These are phyloP conservation scores for Apeltes quadracus DNA, from an alignment of 2,113 vertebrate genomes.

Conservation along the genomic window DNA sequence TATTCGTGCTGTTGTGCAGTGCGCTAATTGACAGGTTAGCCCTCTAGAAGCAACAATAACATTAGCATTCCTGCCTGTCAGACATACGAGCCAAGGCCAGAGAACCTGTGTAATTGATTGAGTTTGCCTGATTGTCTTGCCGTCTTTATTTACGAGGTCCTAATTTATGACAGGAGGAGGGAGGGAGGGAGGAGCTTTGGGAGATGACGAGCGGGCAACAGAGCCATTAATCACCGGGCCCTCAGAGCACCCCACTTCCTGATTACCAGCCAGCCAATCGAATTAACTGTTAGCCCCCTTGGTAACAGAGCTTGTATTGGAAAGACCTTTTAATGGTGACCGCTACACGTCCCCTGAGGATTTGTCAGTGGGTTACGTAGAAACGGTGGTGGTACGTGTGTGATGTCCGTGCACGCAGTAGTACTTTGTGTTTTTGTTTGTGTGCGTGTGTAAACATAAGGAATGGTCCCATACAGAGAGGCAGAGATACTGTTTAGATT, in stretches of 20 bases:
- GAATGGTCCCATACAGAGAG: not conserved
- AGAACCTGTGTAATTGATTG: slow-evolving; percentile 89
- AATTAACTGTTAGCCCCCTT: slow-evolving; percentile 93
- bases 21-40: slow-evolving; percentile 81
- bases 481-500: not conserved
- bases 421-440: not conserved
- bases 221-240: slow-evolving; percentile 92
- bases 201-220: slow-evolving; percentile 84
- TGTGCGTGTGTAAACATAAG: slow-evolving; percentile 77
- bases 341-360: slow-evolving; percentile 88
- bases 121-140: slow-evolving; percentile 94
- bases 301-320: slow-evolving; percentile 91
- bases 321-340: slow-evolving; percentile 98
- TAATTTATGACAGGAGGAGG: slow-evolving; percentile 95
- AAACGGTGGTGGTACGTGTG: slow-evolving; percentile 84
- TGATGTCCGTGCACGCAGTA: slow-evolving; percentile 50
- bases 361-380: slow-evolving; percentile 58
- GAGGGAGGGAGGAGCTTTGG: slow-evolving; percentile 87
- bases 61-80: slow-evolving; percentile 83
- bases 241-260: slow-evolving; percentile 84
- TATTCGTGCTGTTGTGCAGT: slow-evolving; percentile 74
- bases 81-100: slow-evolving; percentile 82
- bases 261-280: slow-evolving; percentile 97
- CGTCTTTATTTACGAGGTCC: slow-evolving; percentile 97
- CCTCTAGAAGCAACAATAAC: slow-evolving; percentile 87